Conservation (phyloP, 1,140 invertebrate genomes). For the Leptopilina clavipes region DNA sequence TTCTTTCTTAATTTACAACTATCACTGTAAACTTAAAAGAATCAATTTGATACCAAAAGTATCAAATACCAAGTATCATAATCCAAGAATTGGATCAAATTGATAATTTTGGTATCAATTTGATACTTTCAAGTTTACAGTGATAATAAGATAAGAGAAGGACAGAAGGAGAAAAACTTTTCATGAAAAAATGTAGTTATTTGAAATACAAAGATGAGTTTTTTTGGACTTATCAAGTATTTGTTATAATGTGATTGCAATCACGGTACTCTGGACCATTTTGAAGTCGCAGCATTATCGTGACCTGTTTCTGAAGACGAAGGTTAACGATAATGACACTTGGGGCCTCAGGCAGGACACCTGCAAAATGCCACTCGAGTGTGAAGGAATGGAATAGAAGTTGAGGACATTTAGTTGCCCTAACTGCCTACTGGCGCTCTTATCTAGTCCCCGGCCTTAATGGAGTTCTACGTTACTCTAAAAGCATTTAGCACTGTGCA, state of each 20-base stretch:
- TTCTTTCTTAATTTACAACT: too few species aligned
- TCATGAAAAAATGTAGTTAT: too few species aligned
- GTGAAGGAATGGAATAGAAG: background rate
- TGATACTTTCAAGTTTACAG: too few species aligned
- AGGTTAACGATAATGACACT: constrained; percentile 53
- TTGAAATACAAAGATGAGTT: background rate
- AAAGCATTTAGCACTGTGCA: constrained; percentile 3
- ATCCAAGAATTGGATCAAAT: too few species aligned
- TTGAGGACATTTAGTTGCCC: background rate
- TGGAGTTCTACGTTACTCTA: background rate
- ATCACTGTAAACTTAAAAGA: too few species aligned
- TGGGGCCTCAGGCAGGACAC: constrained; percentile 28
- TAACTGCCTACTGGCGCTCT: background rate
- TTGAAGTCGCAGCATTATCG: constrained; percentile 50
- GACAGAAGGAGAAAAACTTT: too few species aligned
- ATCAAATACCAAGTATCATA: too few species aligned
- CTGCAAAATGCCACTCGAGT: background rate
- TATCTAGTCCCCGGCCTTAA: background rate
- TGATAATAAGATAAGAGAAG: too few species aligned
- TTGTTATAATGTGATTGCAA: background rate
- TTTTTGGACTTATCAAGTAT: too few species aligned
- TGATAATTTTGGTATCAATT: too few species aligned
- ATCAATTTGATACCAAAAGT: too few species aligned
- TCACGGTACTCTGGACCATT: background rate
- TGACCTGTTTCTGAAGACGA: constrained; percentile 40